phyloP scores from a whole-genome alignment of 1,140 invertebrate genomes.

The Papilio helenus region DNA sequence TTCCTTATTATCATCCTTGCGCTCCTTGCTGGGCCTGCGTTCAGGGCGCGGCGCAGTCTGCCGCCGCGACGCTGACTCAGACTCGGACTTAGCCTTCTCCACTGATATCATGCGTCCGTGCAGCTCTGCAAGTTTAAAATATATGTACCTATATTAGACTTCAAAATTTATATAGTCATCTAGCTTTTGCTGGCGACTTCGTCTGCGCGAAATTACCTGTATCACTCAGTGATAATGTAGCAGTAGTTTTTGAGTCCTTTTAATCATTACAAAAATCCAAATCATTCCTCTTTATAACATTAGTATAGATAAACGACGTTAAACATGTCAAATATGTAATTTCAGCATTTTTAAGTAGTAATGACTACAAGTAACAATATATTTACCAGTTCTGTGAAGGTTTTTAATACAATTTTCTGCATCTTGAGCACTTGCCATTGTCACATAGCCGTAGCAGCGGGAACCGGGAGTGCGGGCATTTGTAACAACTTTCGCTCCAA shows the following conservation, averaged over 20 bases:
- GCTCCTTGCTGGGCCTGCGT: slow-evolving; percentile 65
- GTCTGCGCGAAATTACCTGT: no score
- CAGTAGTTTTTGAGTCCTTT: no score
- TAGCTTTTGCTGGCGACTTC: no score
- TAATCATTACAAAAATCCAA: no score
- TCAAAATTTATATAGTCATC: no score
- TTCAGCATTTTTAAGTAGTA: neutral
- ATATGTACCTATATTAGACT: neutral
- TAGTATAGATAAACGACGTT: no score
- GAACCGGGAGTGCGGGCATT: slow-evolving; percentile 95
- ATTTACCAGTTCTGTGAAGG: slow-evolving; percentile 90
- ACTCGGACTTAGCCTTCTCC: slow-evolving; percentile 89
- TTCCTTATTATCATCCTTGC: slow-evolving; percentile 67
- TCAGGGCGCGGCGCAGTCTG: slow-evolving; percentile 59
- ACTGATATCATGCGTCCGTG: slow-evolving; percentile 97
- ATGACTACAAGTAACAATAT: neutral
- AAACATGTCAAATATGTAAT: no score
- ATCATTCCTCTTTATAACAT: no score
- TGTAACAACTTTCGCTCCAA: slow-evolving; percentile 98
- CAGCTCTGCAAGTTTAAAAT: slow-evolving; percentile 83
- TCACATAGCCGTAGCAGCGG: slow-evolving; percentile 97
- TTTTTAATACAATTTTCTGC: slow-evolving; percentile 95
- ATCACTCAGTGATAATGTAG: no score
- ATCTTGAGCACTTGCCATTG: slow-evolving; percentile 94
- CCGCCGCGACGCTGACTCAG: slow-evolving; percentile 67